Base-by-base conservation (phyloP, 1,140 invertebrate species). In the Babylonia areolata region DNA sequence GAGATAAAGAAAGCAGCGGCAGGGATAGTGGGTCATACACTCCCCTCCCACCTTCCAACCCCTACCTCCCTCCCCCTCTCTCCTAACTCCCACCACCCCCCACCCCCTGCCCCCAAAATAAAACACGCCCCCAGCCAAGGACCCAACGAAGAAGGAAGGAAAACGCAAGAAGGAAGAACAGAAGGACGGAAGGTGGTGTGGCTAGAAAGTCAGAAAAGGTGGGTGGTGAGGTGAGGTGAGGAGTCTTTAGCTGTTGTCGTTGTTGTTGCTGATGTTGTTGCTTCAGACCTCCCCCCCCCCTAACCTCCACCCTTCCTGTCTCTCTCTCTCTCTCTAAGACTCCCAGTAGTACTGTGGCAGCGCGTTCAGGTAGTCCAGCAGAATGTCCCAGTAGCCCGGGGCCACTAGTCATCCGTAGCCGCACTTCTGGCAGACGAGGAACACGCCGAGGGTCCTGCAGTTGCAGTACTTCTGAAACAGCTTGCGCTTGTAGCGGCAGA, bases 381-480 rank as follows among this genome's bases (percentile, higher is more conserved):
- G 85, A 69, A 86, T 77, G 54, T 88, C 87, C 87, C 87, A 88
- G 86, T 89, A 87, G 39, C 82, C 86, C 39, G 77, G 82, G 54
- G 77, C 86, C 83, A 73, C 83, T 88, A 88, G 89, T 89, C 89
- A 89, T 88, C 87, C 88, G 75, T 89, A 89, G 78, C 88, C 89
- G 90, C 92, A 93, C 84, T 91, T 92, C 81, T 91, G 88, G 89
- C 92, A 93, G 81, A 93, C 90, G 78, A 93, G 88, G 87, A 93
- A 93, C 85, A 93, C 90, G n/a, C 92, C 92, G 71, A 93, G 88
- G 64, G 92, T 92, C 85, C 92, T 89, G 89, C 92, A 93, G 73
- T 90, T 92, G 88, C 92, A 93, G 88, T 91, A 92, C 69, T 91
- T 89, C 88, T 89, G 90, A 86, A 92, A 93, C 54, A 90, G 85